Conservation (phyloP, 1,140 invertebrate genomes). For the Saccostrea cuccullata region DNA sequence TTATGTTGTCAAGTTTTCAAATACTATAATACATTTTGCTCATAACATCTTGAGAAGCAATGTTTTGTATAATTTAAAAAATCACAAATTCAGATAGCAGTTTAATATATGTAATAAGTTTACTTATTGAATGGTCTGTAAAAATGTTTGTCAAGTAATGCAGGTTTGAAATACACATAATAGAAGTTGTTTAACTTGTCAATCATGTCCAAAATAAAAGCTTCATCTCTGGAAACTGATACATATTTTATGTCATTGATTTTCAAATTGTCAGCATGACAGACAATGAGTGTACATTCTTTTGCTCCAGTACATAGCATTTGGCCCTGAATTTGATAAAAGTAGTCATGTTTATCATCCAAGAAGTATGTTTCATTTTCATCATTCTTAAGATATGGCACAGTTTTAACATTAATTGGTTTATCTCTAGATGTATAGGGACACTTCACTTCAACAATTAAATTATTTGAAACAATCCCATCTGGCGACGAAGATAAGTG, state of each 20-base stretch:
- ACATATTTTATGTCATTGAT: slow-evolving; percentile 49
- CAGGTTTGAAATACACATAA: slow-evolving; percentile 33
- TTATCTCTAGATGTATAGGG: slow-evolving; percentile 54
- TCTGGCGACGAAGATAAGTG: slow-evolving; percentile 59
- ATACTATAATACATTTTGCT: neutral
- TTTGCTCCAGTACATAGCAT: slow-evolving; percentile 51
- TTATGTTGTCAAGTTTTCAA: neutral
- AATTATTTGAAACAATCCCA: slow-evolving; percentile 49
- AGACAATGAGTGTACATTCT: slow-evolving; percentile 52
- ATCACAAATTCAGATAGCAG: neutral
- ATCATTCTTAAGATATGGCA: slow-evolving; percentile 53
- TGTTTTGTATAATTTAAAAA: neutral
- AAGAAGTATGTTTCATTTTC: slow-evolving; percentile 40
- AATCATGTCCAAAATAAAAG: slow-evolving; percentile 52
- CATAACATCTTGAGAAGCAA: neutral
- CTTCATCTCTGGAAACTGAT: slow-evolving; percentile 30
- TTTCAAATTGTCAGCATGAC: slow-evolving; percentile 50
- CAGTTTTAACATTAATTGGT: slow-evolving; percentile 33
- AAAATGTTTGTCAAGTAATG: slow-evolving; percentile 36
- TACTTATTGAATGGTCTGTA: slow-evolving; percentile 34
- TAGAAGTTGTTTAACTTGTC: slow-evolving; percentile 52
- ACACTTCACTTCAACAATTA: slow-evolving; percentile 59
- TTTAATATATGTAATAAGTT: neutral
- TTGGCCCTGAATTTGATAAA: slow-evolving; percentile 62
- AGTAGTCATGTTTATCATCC: slow-evolving; percentile 53